Evolutionary conservation across 2,888 invertebrate genomes (phyloP).

Genomic region (Athripsodes cinereus): DNA sequence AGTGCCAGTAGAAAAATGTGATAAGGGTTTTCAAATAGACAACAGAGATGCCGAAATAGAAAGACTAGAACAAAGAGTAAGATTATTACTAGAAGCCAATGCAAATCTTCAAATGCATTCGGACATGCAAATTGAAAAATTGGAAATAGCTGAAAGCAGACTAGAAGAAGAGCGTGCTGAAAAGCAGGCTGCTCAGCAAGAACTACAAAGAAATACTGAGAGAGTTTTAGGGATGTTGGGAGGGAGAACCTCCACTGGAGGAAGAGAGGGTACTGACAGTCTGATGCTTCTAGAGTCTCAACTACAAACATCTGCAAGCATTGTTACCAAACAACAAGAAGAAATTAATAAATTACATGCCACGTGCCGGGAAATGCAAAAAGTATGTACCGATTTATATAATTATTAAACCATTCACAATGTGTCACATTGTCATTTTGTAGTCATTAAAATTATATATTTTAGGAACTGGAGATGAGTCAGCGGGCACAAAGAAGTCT

Average conservation of each 20-base stretch:
- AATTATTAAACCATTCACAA: background rate
- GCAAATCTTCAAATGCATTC: conserved; percentile 52
- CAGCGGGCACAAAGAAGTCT: conserved; percentile 61
- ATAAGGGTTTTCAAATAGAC: conserved; percentile 59
- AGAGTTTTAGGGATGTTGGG: conserved; percentile 58
- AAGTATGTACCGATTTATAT: conserved; percentile 38
- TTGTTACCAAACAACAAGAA: conserved; percentile 67
- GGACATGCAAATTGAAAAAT: conserved; percentile 37
- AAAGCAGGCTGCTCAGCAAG: conserved; percentile 66
- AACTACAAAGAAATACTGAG: conserved; percentile 68
- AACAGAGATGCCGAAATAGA: conserved; percentile 59
- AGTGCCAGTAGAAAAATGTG: conserved; percentile 41
- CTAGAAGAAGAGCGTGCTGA: conserved; percentile 66
- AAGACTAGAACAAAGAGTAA: conserved; percentile 53
- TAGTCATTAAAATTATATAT: background rate
- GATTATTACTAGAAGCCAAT: conserved; percentile 54
- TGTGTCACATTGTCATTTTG: background rate
- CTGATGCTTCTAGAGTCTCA: conserved; percentile 70
- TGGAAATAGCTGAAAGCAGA: conserved; percentile 52
- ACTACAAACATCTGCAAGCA: conserved; percentile 66
- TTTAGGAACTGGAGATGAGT: conserved; percentile 62
- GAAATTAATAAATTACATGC: conserved; percentile 68
- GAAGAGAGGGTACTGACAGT: conserved; percentile 61
- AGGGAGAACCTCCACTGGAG: conserved; percentile 35
- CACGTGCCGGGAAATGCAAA: conserved; percentile 63